Conservation (phyloP, 2,888 invertebrate species). For the Cybosia mesomella region DNA sequence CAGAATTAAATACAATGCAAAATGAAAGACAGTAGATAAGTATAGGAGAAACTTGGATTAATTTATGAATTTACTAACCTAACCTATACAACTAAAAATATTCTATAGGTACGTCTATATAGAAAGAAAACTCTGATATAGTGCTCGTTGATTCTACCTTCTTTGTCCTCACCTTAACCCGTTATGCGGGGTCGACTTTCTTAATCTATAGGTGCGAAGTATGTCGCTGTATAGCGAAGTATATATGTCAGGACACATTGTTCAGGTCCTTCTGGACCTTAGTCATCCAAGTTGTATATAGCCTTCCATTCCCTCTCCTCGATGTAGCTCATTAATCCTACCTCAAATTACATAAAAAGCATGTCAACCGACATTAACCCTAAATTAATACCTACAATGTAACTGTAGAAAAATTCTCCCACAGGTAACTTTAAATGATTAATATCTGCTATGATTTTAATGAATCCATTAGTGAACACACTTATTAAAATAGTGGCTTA, state of each 20-base stretch:
- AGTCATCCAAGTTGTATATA: no score
- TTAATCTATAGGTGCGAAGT: no score
- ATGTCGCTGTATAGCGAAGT: no score
- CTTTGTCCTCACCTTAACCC: no score
- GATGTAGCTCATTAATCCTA: background rate
- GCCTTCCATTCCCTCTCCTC: no score
- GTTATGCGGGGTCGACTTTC: no score
- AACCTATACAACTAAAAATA: background rate
- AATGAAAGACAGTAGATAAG: no score
- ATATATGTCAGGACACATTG: no score
- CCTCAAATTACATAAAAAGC: background rate
- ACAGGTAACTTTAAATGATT: background rate
- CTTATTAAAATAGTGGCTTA: conserved; percentile 62
- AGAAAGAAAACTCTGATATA: background rate
- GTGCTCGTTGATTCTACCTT: background rate
- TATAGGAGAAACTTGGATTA: background rate
- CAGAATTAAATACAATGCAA: no score
- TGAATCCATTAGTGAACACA: conserved; percentile 52
- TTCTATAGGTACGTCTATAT: no score
- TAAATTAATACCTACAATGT: background rate
- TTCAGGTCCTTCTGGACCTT: no score
- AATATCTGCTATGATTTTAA: conserved; percentile 11
- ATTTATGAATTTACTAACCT: background rate
- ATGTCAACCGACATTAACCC: background rate
- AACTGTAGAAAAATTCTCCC: background rate